These are phyloP conservation scores for Verasper variegatus DNA, from an alignment of 2,113 vertebrate species.

Conservation along the genomic window DNA sequence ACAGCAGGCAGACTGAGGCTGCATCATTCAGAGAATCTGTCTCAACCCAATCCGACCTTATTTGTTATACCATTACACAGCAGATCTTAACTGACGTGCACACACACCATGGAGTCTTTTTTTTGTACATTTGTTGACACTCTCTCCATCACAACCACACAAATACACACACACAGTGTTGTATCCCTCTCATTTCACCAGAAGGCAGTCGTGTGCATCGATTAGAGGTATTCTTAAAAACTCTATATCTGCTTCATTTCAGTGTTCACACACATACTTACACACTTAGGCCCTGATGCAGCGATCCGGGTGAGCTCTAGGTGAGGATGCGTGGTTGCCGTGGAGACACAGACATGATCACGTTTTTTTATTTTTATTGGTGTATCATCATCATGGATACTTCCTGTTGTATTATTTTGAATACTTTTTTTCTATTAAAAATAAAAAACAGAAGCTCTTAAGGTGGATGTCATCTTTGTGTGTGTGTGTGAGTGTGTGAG, in stretches of 20 bases:
- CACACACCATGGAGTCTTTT: constrained; percentile 1
- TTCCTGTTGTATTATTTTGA: constrained; percentile 81
- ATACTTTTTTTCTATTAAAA: constrained; percentile 82
- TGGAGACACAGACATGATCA: constrained; percentile 66
- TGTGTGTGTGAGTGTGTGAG: not conserved
- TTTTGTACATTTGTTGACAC: constrained; percentile 35
- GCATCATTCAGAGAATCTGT: constrained; percentile 15
- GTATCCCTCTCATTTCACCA: constrained; percentile 55
- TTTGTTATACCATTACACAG: not conserved
- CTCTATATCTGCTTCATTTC: constrained; percentile 39
- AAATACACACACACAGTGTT: constrained; percentile 7
- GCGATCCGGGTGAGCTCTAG: constrained; percentile 29
- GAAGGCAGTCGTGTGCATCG: constrained; percentile 41
- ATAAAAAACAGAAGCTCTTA: constrained; percentile 72
- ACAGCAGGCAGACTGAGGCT: constrained; percentile 42
- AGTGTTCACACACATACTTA: constrained; percentile 7
- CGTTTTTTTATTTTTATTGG: constrained; percentile 35
- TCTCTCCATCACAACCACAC: constrained; percentile 29
- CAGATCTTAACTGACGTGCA: not conserved
- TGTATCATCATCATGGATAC: constrained; percentile 66
- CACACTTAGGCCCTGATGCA: constrained; percentile 38
- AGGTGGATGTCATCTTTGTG: constrained; percentile 7
- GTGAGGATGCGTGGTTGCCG: constrained; percentile 61
- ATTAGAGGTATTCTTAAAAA: constrained; percentile 28
- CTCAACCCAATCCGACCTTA: constrained; percentile 52